Evolutionary conservation across 2,797 vertebrate genomes (phyloP), one percentile per base, ranked within the genome.

Genomic region (Dendrocincla tyrannina): DNA sequence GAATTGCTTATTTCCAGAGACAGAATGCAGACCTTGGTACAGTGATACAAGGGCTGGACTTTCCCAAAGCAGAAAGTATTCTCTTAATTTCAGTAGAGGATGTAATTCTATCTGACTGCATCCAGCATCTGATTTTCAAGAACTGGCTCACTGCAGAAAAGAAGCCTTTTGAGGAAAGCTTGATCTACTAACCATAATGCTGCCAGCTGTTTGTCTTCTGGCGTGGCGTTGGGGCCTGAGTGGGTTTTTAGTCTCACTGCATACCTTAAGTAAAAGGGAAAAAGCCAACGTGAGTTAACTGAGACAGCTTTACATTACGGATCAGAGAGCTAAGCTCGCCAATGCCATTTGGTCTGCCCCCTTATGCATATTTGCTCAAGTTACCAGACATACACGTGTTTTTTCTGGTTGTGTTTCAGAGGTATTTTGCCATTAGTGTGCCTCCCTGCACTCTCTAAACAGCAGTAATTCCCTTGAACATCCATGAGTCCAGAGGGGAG

Each of bases 181-280:
- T 11, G 62, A 78, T 37, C 15, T 78, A 98, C 98, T 98, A 97
- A 99, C 99, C 99, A 99, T 95, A 99, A 98, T 66, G 99, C 99
- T 58, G 99, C 99, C 95, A 99, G 97, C 96, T 99, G 99, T 97
- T 99, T 99, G 98, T 99, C 99, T 96, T 99, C 99, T 92, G 98
- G 98, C 6, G 98, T 99, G 67, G 98, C 98, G 42, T 94, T 99
- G 74, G 99, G 98, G 85, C 99, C 98, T 44, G 99, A 98, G 97
- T 99, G 99, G 92, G 98, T 99, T 98, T 99, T 99, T 95, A 99
- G 98, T 97, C 98, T 99, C 98, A 99, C 99, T n/a, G 99, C 99
- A 30, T 99, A 99, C 98, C 99, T 99, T 92, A 81, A 92, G 95
- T 92, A 96, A 81, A 97, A 94, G 97, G 56, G 85, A 81, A 86